A percentile compares a stretch with the other conserved stretches of the same genome.
phyloP scores from a whole-genome alignment of 2,113 vertebrate genomes.

The Callithrix jacchus region DNA sequence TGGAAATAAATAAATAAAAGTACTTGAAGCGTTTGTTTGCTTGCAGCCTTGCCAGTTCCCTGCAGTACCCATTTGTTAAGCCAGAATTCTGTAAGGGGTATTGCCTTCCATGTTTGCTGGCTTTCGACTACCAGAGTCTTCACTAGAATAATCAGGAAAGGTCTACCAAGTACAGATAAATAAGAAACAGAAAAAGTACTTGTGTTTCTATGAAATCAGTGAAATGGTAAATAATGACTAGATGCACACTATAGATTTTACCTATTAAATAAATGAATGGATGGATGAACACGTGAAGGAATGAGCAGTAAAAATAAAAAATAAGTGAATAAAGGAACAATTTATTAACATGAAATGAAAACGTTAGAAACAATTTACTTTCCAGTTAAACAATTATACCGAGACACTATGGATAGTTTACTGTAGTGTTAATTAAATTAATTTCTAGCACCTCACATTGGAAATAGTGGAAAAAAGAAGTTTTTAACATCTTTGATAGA shows the following conservation, averaged over 20 bases:
- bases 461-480: not conserved
- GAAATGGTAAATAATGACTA: not conserved
- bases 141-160: not conserved
- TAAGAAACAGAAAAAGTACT: not conserved
- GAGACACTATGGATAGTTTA: not conserved
- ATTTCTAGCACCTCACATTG: not conserved
- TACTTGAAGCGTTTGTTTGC: not conserved
- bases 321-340: not conserved
- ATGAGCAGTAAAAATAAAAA: not conserved
- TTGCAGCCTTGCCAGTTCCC: not conserved
- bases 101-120: not conserved
- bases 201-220: not conserved
- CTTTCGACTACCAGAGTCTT: not conserved
- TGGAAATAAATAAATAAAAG: not conserved
- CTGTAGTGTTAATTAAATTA: not conserved
- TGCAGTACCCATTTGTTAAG: not conserved
- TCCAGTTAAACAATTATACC: not conserved
- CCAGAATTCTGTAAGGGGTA: not conserved
- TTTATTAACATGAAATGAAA: constrained; percentile 8
- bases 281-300: not conserved
- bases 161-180: not conserved
- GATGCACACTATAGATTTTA: not conserved
- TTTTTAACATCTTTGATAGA: not conserved
- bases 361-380: not conserved
- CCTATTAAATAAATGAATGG: not conserved